Conservation (phyloP, 2,888 invertebrate species). For the Troides helena region DNA sequence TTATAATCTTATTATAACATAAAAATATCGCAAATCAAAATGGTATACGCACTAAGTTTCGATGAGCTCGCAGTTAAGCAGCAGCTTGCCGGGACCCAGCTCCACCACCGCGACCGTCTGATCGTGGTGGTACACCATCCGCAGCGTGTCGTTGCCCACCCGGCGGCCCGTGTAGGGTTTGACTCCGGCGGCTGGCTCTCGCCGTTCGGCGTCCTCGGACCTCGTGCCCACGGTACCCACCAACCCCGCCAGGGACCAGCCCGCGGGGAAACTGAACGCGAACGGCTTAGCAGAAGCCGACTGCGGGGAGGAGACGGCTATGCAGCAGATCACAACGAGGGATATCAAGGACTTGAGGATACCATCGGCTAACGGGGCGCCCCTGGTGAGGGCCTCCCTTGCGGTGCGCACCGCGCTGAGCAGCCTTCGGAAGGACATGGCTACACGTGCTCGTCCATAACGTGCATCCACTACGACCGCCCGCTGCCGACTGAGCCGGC, state of each 20-base stretch:
- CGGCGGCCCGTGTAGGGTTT: conserved; percentile 84
- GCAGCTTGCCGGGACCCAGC: conserved; percentile 84
- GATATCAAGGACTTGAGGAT: conserved; percentile 68
- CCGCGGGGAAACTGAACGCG: conserved; percentile 70
- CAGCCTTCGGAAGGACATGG: conserved; percentile 66
- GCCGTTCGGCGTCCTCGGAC: conserved; percentile 54
- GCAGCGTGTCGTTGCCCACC: conserved; percentile 82
- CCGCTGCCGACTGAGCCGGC: conserved; percentile 48
- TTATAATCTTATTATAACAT: too few relatives aligned
- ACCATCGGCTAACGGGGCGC: conserved; percentile 66
- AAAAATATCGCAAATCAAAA: too few relatives aligned
- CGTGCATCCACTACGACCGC: conserved; percentile 48
- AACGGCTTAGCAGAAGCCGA: conserved; percentile 73
- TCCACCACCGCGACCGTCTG: conserved; percentile 92
- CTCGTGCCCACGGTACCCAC: conserved; percentile 65
- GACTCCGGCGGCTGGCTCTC: conserved; percentile 65
- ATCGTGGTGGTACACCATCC: conserved; percentile 89
- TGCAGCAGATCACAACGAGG: conserved; percentile 66
- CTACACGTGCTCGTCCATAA: conserved; percentile 36
- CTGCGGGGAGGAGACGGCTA: conserved; percentile 71
- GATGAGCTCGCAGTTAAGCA: conserved; percentile 89
- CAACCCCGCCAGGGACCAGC: conserved; percentile 72
- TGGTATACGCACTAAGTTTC: conserved; percentile 89
- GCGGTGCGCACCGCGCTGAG: conserved; percentile 67
- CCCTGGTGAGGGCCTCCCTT: conserved; percentile 61